Percentiles rank a stretch among this genome's conserved stretches.
Conservation (phyloP, 2,797 vertebrate genomes). For the Iguana delicatissima region DNA sequence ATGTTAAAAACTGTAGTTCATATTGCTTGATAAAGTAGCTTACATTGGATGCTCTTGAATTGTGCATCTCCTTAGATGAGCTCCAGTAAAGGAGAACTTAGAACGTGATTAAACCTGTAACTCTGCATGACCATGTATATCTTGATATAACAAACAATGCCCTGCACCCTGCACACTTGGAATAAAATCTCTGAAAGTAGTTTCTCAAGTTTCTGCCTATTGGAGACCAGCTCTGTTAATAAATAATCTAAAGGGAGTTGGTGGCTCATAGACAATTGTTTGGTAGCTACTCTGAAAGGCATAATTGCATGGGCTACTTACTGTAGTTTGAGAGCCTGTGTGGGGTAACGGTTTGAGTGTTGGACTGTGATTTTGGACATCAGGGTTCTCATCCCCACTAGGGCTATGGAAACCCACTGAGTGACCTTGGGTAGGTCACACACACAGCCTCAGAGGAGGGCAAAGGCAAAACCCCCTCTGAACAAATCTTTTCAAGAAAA, state of each 20-base stretch:
- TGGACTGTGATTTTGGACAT: too few relatives aligned
- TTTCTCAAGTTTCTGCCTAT: constrained; percentile 59
- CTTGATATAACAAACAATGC: background rate
- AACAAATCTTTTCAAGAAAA: too few relatives aligned
- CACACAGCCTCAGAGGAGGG: too few relatives aligned
- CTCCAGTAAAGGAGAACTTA: background rate
- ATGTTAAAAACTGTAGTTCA: background rate
- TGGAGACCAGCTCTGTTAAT: constrained; percentile 48
- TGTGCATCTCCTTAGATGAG: background rate
- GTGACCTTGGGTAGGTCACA: too few relatives aligned
- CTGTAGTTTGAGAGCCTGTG: constrained; percentile 16
- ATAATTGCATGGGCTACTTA: constrained; percentile 63
- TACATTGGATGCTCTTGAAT: background rate
- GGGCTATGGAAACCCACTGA: too few relatives aligned
- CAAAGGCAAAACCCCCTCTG: too few relatives aligned
- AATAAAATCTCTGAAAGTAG: constrained; percentile 51
- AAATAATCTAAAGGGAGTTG: constrained; percentile 59
- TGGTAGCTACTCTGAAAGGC: constrained; percentile 64
- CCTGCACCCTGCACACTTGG: background rate
- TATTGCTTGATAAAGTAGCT: background rate
- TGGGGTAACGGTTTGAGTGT: too few relatives aligned
- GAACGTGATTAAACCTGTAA: background rate
- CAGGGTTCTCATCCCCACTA: too few relatives aligned
- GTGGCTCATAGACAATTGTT: constrained; percentile 51
- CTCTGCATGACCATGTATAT: background rate